phyloP scores from a whole-genome alignment of 2,113 vertebrate genomes.

The Pogona vitticeps region DNA sequence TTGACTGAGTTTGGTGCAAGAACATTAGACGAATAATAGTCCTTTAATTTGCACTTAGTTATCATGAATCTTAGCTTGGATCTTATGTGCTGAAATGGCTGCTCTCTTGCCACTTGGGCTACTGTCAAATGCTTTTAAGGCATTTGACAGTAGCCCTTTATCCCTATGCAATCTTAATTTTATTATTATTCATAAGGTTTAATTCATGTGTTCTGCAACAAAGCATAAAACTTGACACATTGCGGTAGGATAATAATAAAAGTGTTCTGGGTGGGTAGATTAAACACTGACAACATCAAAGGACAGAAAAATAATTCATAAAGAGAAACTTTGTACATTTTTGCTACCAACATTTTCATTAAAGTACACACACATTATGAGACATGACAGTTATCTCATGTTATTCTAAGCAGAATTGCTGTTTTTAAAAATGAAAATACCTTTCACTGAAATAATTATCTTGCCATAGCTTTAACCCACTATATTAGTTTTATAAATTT shows the following conservation, averaged over 20 bases:
- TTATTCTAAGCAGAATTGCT: slow-evolving; percentile 2
- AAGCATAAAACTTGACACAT: slow-evolving; percentile 44
- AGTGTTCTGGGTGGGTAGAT: slow-evolving; percentile 18
- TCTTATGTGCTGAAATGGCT: neutral
- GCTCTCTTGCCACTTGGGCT: neutral
- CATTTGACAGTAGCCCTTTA: slow-evolving; percentile 31
- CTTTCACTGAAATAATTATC: slow-evolving; percentile 42
- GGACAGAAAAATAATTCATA: slow-evolving; percentile 58
- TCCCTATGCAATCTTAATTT: slow-evolving; percentile 26
- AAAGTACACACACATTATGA: slow-evolving; percentile 42
- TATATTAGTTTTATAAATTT: neutral
- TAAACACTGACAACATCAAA: slow-evolving; percentile 35
- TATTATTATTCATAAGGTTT: slow-evolving; percentile 9
- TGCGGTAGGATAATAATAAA: slow-evolving; percentile 49
- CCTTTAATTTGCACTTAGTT: slow-evolving; percentile 39
- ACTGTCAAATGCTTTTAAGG: slow-evolving; percentile 29
- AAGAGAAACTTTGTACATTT: slow-evolving; percentile 45
- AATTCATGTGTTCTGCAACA: slow-evolving; percentile 39
- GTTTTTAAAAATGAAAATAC: neutral
- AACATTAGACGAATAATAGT: slow-evolving; percentile 48
- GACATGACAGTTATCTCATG: slow-evolving; percentile 19
- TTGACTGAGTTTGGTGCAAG: slow-evolving; percentile 33
- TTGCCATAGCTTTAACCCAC: slow-evolving; percentile 28
- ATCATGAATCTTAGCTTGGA: neutral
- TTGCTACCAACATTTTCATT: slow-evolving; percentile 31